Evolutionary conservation across 2,113 vertebrate genomes (phyloP).

Genomic region (Ornithorhynchus anatinus): DNA sequence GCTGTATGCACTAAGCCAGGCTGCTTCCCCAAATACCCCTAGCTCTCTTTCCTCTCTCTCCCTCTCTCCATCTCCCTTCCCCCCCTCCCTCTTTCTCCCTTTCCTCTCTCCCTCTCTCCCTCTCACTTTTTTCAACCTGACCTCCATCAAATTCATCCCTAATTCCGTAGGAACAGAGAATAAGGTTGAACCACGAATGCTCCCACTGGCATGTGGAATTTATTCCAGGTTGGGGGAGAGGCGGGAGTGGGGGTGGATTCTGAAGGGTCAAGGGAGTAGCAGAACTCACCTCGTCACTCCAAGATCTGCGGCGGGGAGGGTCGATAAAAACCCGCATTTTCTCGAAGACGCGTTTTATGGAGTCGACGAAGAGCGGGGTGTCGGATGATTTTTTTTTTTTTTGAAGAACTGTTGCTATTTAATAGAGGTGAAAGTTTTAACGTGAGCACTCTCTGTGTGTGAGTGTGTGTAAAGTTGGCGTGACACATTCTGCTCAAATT

Average conservation of each 20-base stretch:
- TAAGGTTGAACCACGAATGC: not conserved
- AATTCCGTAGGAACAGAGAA: not conserved
- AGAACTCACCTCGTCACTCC: not conserved
- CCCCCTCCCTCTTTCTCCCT: conserved; percentile 24
- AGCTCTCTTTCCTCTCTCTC: too few relatives aligned
- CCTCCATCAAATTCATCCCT: not conserved
- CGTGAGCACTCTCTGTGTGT: not conserved
- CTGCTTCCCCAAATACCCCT: too few relatives aligned
- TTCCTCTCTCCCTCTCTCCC: conserved; percentile 24
- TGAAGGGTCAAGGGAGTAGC: not conserved
- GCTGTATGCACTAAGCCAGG: too few relatives aligned
- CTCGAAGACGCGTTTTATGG: conserved; percentile 60
- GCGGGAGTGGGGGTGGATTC: not conserved
- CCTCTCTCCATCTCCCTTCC: conserved; percentile 15
- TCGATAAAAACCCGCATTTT: conserved; percentile 47
- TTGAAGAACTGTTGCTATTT: conserved; percentile 54
- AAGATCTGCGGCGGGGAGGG: conserved; percentile 14
- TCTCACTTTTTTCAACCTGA: too few relatives aligned
- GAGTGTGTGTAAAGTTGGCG: not conserved
- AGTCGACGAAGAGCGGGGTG: conserved; percentile 50
- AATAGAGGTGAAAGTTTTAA: conserved; percentile 45
- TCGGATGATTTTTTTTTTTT: conserved; percentile 51
- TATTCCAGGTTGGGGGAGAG: too few relatives aligned
- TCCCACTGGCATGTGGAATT: not conserved
- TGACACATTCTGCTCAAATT: conserved; percentile 58